phyloP scores from a whole-genome alignment of 2,797 vertebrate species.

The Fundulus diaphanus region DNA sequence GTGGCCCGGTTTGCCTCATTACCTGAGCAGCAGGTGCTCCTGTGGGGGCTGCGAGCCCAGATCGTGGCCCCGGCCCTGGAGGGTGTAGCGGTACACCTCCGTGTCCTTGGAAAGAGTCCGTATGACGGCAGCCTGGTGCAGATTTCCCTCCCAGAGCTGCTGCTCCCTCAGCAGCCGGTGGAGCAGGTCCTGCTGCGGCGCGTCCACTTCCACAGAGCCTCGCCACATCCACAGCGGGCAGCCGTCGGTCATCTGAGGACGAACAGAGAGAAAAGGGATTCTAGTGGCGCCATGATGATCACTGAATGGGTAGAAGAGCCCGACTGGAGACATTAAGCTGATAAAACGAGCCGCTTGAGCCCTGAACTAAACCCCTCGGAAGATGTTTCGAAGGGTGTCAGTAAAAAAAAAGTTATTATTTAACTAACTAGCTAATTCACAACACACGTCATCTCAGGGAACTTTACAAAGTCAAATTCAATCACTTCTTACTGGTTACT shows the following conservation, averaged over 20 bases:
- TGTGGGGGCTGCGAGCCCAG: slow-evolving; percentile 64
- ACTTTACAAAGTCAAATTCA: too few species aligned
- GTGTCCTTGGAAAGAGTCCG: slow-evolving; percentile 75
- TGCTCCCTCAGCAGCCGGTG: slow-evolving; percentile 79
- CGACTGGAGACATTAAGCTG: too few species aligned
- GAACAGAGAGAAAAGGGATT: neutral
- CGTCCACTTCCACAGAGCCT: slow-evolving; percentile 77
- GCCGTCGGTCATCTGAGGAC: slow-evolving; percentile 76
- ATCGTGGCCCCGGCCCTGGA: slow-evolving; percentile 47
- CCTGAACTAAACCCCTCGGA: too few species aligned
- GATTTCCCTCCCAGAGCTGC: slow-evolving; percentile 73
- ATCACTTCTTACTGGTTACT: too few species aligned
- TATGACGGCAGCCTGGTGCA: slow-evolving; percentile 72
- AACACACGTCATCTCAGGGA: too few species aligned
- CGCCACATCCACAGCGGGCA: slow-evolving; percentile 73
- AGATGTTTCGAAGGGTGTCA: too few species aligned
- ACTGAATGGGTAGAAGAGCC: too few species aligned
- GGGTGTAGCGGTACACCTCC: slow-evolving; percentile 79
- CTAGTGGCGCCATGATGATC: too few species aligned
- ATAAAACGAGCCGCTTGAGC: too few species aligned
- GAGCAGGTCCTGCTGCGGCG: slow-evolving; percentile 73
- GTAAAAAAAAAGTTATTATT: too few species aligned
- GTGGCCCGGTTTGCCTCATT: slow-evolving; percentile 31
- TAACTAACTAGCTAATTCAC: too few species aligned
- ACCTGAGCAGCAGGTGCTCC: slow-evolving; percentile 84